phyloP scores from a whole-genome alignment of 2,113 vertebrate species.

The Odobenus rosmarus region DNA sequence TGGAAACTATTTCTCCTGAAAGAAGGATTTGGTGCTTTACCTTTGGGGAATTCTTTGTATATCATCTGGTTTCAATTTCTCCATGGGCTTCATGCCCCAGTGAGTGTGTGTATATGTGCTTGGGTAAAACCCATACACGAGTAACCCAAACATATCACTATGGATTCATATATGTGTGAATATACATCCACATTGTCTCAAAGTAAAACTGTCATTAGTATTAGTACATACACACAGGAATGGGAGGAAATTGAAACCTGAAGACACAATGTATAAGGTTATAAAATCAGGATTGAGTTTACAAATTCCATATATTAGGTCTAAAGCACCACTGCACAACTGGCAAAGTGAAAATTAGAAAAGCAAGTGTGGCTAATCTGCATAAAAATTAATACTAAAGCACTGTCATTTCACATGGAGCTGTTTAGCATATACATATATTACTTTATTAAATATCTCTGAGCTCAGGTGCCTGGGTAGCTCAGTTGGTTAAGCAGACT shows the following conservation, averaged over 20 bases:
- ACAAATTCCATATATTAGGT: not conserved
- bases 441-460: not conserved
- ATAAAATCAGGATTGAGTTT: not conserved
- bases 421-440: not conserved
- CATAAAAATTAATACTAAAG: not conserved
- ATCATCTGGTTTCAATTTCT: conserved; percentile 57
- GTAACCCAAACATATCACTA: not conserved
- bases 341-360: conserved; percentile 29
- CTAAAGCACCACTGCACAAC: not conserved
- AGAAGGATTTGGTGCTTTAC: conserved; percentile 5
- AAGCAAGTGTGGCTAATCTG: not conserved
- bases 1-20: conserved; percentile 43
- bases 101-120: not conserved
- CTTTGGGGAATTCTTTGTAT: not conserved
- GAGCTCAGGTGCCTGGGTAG: not conserved
- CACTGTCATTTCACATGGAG: not conserved
- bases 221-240: not conserved
- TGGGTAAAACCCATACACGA: not conserved
- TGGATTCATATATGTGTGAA: not conserved
- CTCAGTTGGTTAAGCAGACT: no score
- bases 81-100: not conserved
- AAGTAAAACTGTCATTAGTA: not conserved
- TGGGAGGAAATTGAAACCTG: not conserved
- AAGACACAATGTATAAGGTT: not conserved
- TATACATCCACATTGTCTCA: not conserved